These are phyloP conservation scores for Lepidurus arcticus DNA, from an alignment of 1,140 invertebrate species.

Conservation along the genomic window DNA sequence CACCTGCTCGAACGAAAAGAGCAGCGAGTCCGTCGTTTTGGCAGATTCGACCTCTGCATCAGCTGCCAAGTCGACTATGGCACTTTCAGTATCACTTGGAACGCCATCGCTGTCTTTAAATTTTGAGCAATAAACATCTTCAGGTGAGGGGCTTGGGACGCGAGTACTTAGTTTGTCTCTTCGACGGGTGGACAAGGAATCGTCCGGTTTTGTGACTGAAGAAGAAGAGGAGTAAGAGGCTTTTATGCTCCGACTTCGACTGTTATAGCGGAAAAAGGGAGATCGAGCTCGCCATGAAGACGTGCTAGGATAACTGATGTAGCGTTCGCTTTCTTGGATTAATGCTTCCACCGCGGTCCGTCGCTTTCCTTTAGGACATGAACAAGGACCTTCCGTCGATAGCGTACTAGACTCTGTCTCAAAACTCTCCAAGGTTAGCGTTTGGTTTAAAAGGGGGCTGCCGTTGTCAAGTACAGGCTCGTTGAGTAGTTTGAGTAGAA, in stretches of 20 bases:
- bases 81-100: slow-evolving; percentile 18
- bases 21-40: neutral
- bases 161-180: slow-evolving; percentile 4
- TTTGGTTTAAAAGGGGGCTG: neutral
- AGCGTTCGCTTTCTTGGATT: slow-evolving; percentile 9
- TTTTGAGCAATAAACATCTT: neutral
- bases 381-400: neutral
- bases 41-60: neutral
- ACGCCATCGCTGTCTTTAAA: neutral
- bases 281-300: neutral
- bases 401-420: neutral
- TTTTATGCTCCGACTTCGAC: slow-evolving; percentile 1
- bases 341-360: neutral
- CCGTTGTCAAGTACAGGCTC: slow-evolving; percentile 5
- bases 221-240: neutral
- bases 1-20: neutral
- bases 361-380: neutral
- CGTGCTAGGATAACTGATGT: neutral
- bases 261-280: slow-evolving; percentile 5
- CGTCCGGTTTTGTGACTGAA: neutral
- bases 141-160: slow-evolving; percentile 1
- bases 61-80: neutral
- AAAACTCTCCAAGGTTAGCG: neutral
- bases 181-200: neutral
- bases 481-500: neutral